Percentiles rank a stretch among this genome's conserved stretches.
Evolutionary conservation across 2,113 vertebrate species (phyloP).

Genomic region (Hydrochoerus hydrochaeris): DNA sequence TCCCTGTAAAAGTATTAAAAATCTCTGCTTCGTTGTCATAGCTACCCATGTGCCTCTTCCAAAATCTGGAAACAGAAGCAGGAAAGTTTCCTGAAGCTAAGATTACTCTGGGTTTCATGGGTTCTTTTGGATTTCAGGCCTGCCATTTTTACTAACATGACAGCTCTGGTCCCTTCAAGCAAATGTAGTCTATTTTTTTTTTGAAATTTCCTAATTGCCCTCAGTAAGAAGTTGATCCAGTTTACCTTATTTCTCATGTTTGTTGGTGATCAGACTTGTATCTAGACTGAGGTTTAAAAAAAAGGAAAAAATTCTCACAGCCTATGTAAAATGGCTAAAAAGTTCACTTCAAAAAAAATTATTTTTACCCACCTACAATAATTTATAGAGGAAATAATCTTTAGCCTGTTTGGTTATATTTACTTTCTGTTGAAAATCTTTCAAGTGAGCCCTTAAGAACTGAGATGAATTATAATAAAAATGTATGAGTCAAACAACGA

Average conservation of each 20-base stretch:
- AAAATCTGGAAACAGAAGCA: background rate
- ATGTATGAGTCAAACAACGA: background rate
- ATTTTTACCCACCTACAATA: conserved; percentile 16
- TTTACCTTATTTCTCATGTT: background rate
- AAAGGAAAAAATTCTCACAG: background rate
- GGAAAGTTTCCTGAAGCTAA: background rate
- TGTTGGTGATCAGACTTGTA: background rate
- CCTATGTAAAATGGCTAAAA: background rate
- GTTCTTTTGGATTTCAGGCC: background rate
- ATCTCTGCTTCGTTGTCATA: background rate
- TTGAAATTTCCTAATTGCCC: conserved; percentile 25
- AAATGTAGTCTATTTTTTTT: background rate
- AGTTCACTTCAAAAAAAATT: background rate
- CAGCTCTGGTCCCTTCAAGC: background rate
- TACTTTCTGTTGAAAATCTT: background rate
- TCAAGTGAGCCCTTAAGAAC: background rate
- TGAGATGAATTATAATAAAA: background rate
- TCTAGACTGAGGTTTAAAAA: background rate
- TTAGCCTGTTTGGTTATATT: background rate
- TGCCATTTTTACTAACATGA: background rate
- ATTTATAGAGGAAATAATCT: background rate
- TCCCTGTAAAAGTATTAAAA: background rate
- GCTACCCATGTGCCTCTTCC: background rate
- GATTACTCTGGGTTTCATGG: background rate
- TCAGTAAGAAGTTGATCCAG: background rate